Base-by-base conservation (phyloP, 2,113 vertebrate genomes). In the Elephas maximus region DNA sequence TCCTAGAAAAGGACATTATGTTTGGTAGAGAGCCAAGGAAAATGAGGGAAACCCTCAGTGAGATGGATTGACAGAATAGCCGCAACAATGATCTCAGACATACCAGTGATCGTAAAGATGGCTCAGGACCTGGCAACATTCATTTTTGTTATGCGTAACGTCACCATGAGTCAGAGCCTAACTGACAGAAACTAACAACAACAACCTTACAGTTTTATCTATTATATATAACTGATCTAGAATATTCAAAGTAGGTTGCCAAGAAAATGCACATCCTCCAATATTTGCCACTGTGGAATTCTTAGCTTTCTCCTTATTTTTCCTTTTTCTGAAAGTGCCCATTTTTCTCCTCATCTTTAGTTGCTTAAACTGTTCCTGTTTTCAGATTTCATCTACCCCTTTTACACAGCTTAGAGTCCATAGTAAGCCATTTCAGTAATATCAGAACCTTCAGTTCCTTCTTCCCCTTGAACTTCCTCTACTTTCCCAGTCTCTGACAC, bases 241-340 rank as follows among this genome's bases (percentile, higher is more conserved):
- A 17, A 2, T 69, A 77, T 26, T 93, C 28, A 41, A 83, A 14
- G 9, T 44, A 51, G 30, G 30, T 41, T 67, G 44, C 63, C 80
- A 76, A 41, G 79, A 73, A 90, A 83, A 45, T 48, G 20, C 6
- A 48, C 4, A 24, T 62, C 37, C n/a, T 65, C 23, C 6, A 45
- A 9, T 80, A 24, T 85, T 92, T 96, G 83, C 44, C 82, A 0
- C 44, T 73, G 18, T 88, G 62, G 12, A 51, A 91, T 83, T 91
- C 67, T 80, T 88, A 63, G 82, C 17, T 76, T 85, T 86, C 67
- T 90, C 83, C 88, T 15, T n/a, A 44, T 37, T 87, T 73, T 80
- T 86, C 1, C 18, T 30, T 76, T 17, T 74, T 73, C 41, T 23
- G 10, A 45, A 69, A 0, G 4, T 67, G 24, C 44, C 21, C 26